phyloP scores from a whole-genome alignment of 2,888 invertebrate genomes.

The Stomorhina lunata region DNA sequence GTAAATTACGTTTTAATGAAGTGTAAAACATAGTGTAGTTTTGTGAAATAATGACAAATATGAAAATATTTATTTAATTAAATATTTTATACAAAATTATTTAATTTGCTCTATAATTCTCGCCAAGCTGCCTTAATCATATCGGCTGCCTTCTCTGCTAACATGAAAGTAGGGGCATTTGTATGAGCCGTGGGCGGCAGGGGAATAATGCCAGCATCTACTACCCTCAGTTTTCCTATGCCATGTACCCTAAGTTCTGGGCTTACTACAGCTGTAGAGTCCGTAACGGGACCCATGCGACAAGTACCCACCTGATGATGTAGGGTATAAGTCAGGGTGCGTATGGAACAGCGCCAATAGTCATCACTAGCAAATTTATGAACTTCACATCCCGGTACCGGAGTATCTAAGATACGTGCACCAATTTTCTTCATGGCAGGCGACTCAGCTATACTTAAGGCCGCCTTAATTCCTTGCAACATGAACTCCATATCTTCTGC shows the following conservation, averaged over 20 bases:
- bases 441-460: conserved; percentile 82
- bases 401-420: conserved; percentile 80
- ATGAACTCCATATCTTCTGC: conserved; percentile 83
- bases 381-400: conserved; percentile 81
- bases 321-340: conserved; percentile 82
- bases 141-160: conserved; percentile 85
- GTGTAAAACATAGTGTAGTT: not conserved
- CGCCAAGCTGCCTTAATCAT: conserved; percentile 82
- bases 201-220: conserved; percentile 85
- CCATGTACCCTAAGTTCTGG: conserved; percentile 83
- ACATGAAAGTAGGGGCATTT: conserved; percentile 84
- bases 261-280: conserved; percentile 84
- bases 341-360: conserved; percentile 85
- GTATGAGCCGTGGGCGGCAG: conserved; percentile 83
- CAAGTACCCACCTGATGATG: conserved; percentile 85
- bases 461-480: conserved; percentile 83
- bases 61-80: not conserved
- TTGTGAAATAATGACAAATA: not conserved
- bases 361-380: conserved; percentile 82
- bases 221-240: conserved; percentile 82
- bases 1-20: not conserved
- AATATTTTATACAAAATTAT: not conserved
- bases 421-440: conserved; percentile 82
- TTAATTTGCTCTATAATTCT: conserved; percentile 32
- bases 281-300: conserved; percentile 84